These are phyloP conservation scores for Tautogolabrus adspersus DNA, from an alignment of 2,113 vertebrate species.

Conservation along the genomic window DNA sequence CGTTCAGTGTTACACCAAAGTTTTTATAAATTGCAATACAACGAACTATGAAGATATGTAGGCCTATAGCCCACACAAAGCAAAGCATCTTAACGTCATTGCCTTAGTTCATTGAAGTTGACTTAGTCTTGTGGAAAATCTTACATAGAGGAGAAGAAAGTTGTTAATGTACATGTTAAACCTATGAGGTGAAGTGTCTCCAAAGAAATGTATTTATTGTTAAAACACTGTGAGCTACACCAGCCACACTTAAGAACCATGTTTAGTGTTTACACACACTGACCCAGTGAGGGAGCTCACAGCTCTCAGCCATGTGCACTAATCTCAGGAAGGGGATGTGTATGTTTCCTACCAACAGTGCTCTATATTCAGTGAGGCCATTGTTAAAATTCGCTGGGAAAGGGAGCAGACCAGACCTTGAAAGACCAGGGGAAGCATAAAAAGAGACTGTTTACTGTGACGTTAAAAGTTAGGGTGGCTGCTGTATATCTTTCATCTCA, in stretches of 20 bases:
- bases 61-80: no score
- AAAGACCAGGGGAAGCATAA: constrained; percentile 7
- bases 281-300: constrained; percentile 22
- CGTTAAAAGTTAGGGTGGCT: neutral
- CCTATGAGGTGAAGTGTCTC: neutral
- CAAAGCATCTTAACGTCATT: no score
- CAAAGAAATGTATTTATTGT: neutral
- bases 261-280: constrained; percentile 33
- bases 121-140: neutral
- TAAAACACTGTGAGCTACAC: neutral
- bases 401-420: constrained; percentile 9
- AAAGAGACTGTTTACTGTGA: constrained; percentile 1
- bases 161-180: neutral
- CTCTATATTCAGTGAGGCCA: constrained; percentile 29
- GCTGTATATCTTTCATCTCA: neutral
- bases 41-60: no score
- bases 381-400: constrained; percentile 61
- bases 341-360: constrained; percentile 63
- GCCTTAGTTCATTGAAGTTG: no score
- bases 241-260: neutral
- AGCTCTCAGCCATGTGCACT: constrained; percentile 15
- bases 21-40: no score
- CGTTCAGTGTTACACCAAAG: no score
- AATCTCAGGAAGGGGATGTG: constrained; percentile 73
- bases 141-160: neutral